These are phyloP conservation scores for Tethea ocularis DNA, from an alignment of 2,888 invertebrate genomes.

Conservation along the genomic window DNA sequence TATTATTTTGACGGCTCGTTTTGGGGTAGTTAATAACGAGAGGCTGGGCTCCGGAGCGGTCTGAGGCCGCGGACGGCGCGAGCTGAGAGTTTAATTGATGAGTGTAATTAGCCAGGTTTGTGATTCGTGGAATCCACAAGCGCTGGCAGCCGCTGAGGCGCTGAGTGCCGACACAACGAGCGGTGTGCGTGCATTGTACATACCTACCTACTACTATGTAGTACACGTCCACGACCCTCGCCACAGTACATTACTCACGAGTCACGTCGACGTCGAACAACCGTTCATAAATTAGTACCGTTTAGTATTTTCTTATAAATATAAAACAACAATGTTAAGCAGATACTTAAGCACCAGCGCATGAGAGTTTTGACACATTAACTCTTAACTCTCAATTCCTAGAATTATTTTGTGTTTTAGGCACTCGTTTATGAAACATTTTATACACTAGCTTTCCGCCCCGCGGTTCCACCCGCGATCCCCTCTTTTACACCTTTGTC, in stretches of 20 bases:
- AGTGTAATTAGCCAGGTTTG: conserved; percentile 9
- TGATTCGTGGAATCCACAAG: conserved; percentile 6
- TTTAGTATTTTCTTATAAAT: background rate
- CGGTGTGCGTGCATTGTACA: background rate
- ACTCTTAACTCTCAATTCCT: too few relatives aligned
- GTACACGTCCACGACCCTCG: background rate
- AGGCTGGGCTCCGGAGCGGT: background rate
- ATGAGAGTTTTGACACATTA: too few relatives aligned
- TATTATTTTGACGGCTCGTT: conserved; percentile 75
- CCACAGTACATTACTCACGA: too few relatives aligned
- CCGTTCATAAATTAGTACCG: background rate
- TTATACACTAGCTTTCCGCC: too few relatives aligned
- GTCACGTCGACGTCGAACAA: background rate
- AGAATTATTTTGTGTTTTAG: too few relatives aligned
- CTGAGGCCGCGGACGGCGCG: background rate
- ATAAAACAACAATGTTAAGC: too few relatives aligned
- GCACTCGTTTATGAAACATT: too few relatives aligned
- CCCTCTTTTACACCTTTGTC: too few relatives aligned
- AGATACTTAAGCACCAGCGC: too few relatives aligned
- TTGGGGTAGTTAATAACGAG: conserved; percentile 47
- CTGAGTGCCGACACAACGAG: background rate
- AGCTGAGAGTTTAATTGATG: conserved; percentile 23
- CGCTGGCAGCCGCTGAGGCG: too few relatives aligned
- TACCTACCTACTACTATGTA: background rate
- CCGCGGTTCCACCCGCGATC: too few relatives aligned